phyloP scores from a whole-genome alignment of 1,140 invertebrate genomes.

The Musca domestica region DNA sequence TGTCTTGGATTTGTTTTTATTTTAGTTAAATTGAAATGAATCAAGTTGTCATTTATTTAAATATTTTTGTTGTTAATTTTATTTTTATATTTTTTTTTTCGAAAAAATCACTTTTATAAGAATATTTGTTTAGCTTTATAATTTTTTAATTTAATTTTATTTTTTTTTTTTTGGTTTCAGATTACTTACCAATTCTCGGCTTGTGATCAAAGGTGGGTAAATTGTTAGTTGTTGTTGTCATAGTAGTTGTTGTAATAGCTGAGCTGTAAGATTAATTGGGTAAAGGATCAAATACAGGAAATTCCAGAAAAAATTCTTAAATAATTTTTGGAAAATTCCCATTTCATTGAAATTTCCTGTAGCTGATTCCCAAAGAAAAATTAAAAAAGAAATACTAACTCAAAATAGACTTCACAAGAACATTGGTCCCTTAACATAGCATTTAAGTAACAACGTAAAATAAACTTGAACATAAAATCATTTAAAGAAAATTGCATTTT shows the following conservation, averaged over 20 bases:
- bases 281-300: too few species aligned
- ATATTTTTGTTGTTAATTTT: neutral
- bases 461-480: neutral
- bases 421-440: conserved; percentile 17
- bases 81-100: conserved; percentile 3
- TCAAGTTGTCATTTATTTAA: neutral
- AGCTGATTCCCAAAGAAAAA: too few species aligned
- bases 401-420: too few species aligned
- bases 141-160: neutral
- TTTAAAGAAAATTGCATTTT: too few species aligned
- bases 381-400: neutral
- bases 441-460: neutral
- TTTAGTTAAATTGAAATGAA: conserved; percentile 12
- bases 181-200: conserved; percentile 8
- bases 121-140: neutral
- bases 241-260: neutral
- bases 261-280: neutral
- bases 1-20: neutral
- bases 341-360: too few species aligned
- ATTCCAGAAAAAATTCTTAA: too few species aligned
- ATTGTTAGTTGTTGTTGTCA: neutral
- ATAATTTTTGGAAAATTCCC: too few species aligned
- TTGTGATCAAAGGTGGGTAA: neutral
- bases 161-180: neutral
- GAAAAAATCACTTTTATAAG: neutral